A percentile compares a stretch with the other conserved stretches of the same genome.
Conservation (phyloP, 2,888 invertebrate genomes). For the Subacronicta megacephala region DNA sequence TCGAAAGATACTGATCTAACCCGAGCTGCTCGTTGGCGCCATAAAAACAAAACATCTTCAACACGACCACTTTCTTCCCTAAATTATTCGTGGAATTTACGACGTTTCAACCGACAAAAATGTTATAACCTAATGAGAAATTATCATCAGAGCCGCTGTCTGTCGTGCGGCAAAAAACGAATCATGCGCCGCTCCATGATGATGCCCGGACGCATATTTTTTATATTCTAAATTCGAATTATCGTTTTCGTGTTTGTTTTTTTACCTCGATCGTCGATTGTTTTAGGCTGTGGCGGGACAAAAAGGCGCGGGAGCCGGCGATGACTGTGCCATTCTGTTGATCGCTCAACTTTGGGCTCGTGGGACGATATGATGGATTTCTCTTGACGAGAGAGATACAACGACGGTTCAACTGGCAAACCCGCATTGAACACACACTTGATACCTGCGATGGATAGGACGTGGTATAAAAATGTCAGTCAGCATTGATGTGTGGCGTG, state of each 20-base stretch:
- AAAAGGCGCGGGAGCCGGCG: conserved; percentile 79
- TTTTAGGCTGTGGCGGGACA: conserved; percentile 78
- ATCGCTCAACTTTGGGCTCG: conserved; percentile 59
- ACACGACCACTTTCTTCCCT: conserved; percentile 88
- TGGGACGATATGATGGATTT: conserved; percentile 59
- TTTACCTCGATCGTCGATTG: conserved; percentile 79
- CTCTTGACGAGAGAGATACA: conserved; percentile 65
- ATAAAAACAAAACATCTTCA: conserved; percentile 88
- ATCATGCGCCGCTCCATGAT: conserved; percentile 71
- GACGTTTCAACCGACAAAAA: conserved; percentile 87
- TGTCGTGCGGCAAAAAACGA: conserved; percentile 82
- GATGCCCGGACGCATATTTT: conserved; percentile 79
- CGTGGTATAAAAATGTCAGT: conserved; percentile 57
- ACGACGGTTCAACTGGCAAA: conserved; percentile 59
- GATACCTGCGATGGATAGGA: conserved; percentile 68
- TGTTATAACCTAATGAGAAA: conserved; percentile 89
- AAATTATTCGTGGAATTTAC: conserved; percentile 89
- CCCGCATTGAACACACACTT: conserved; percentile 60
- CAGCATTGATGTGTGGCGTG: conserved; percentile 64
- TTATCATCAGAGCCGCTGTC: conserved; percentile 82
- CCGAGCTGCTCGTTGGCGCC: conserved; percentile 87
- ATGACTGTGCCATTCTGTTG: conserved; percentile 80
- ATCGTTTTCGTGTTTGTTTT: conserved; percentile 77
- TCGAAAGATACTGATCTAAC: conserved; percentile 87
- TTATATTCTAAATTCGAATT: conserved; percentile 80